phyloP scores from a whole-genome alignment of 2,113 vertebrate genomes.

The Salvator merianae region DNA sequence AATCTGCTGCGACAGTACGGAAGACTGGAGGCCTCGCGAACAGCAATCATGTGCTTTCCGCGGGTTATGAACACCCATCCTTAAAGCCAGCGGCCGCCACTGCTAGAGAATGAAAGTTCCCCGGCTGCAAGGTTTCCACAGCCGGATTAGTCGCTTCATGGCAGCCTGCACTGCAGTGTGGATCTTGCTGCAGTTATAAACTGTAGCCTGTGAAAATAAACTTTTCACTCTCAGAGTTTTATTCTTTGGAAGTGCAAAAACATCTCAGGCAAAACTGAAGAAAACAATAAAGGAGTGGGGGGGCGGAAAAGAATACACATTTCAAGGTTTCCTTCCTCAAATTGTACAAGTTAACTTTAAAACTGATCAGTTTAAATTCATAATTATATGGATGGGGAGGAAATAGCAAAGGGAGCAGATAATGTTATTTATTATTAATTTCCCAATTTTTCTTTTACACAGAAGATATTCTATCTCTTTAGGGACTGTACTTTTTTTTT shows the following conservation, averaged over 20 bases:
- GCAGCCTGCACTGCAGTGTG: constrained; percentile 19
- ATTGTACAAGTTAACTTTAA: constrained; percentile 13
- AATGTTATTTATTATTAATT: constrained; percentile 21
- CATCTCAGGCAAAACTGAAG: constrained; percentile 13
- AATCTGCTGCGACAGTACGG: too few relatives aligned
- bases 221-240: constrained; percentile 23
- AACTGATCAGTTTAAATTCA: not conserved
- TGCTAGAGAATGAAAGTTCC: too few relatives aligned
- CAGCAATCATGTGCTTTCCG: too few relatives aligned
- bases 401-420: constrained; percentile 7
- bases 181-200: constrained; percentile 26
- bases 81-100: too few relatives aligned
- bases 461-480: not conserved
- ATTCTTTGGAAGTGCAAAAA: constrained; percentile 5
- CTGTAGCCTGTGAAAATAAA: constrained; percentile 19
- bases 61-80: too few relatives aligned
- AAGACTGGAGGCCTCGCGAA: too few relatives aligned
- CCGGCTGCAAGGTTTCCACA: too few relatives aligned
- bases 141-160: too few relatives aligned
- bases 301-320: not conserved
- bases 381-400: not conserved
- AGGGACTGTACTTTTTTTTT: not conserved
- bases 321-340: constrained; percentile 17
- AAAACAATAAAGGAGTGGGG: constrained; percentile 24
- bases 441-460: not conserved